Evolutionary conservation across 2,888 invertebrate genomes (phyloP).

Genomic region (Lycia hirtaria): DNA sequence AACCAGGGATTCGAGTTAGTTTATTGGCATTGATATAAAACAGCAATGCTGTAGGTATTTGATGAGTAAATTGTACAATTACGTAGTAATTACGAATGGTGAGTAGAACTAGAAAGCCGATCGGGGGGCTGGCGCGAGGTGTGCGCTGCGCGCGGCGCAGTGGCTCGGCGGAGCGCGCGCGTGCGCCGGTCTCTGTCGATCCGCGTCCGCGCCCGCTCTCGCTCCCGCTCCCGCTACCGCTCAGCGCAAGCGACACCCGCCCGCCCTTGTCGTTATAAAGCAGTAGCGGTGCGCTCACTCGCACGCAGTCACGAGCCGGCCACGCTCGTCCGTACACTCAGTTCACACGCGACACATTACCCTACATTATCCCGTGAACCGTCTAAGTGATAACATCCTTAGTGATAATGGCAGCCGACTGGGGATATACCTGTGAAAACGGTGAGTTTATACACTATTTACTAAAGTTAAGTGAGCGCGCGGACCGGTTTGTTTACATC

Average conservation of each 20-base stretch:
- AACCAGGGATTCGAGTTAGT: conserved; percentile 2
- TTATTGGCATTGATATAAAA: conserved; percentile 36
- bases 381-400: conserved; percentile 51
- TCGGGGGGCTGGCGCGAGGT: conserved; percentile 46
- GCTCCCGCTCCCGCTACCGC: conserved; percentile 55
- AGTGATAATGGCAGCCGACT: conserved; percentile 79
- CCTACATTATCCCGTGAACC: conserved; percentile 45
- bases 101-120: conserved; percentile 71
- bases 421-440: conserved; percentile 87
- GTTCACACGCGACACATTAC: conserved; percentile 60
- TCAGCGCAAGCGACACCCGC: conserved; percentile 50
- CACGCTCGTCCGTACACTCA: conserved; percentile 72
- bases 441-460: conserved; percentile 74
- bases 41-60: conserved; percentile 46
- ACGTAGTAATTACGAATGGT: conserved; percentile 61
- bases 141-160: conserved; percentile 62
- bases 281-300: conserved; percentile 67
- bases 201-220: conserved; percentile 47
- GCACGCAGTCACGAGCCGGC: conserved; percentile 77
- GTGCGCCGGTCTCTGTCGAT: conserved; percentile 46
- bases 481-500: conserved; percentile 82
- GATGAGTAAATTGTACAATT: conserved; percentile 66
- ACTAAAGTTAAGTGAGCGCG: conserved; percentile 38
- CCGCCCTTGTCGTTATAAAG: conserved; percentile 71
- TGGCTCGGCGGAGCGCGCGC: conserved; percentile 45